Conservation (phyloP, 2,797 vertebrate species). For the Prunella strophiata region DNA sequence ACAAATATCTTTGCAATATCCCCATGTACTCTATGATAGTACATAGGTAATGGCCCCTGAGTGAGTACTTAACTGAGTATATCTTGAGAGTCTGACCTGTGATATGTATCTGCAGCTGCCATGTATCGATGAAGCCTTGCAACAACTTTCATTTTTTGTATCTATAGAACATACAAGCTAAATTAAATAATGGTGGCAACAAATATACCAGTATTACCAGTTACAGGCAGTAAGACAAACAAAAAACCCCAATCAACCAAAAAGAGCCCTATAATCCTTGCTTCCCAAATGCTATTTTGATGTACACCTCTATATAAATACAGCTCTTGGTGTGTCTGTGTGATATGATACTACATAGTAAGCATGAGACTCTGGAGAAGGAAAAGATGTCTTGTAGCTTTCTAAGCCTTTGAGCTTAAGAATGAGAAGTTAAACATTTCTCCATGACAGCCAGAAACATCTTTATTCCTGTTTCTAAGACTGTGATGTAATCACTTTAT, state of each 20-base stretch:
- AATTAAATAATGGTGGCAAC: not conserved
- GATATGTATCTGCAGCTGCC: not conserved
- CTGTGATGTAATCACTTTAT: slow-evolving; percentile 40
- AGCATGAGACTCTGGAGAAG: not conserved
- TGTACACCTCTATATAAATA: not conserved
- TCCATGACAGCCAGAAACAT: not conserved
- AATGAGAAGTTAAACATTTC: slow-evolving; percentile 6
- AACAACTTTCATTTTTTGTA: not conserved
- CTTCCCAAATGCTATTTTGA: not conserved
- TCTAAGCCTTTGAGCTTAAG: slow-evolving; percentile 17
- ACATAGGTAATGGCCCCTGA: not conserved
- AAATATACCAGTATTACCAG: not conserved
- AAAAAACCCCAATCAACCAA: not conserved
- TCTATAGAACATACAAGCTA: not conserved
- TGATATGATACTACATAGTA: not conserved
- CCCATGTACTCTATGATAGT: not conserved
- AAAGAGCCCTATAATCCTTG: not conserved
- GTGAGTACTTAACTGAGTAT: not conserved
- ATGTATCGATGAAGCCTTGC: not conserved
- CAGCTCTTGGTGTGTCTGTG: not conserved
- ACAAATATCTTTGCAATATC: not conserved
- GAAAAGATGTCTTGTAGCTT: not conserved
- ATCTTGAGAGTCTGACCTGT: not conserved
- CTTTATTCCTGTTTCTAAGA: not conserved
- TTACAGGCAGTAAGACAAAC: not conserved